Conservation (phyloP, 2,888 invertebrate genomes). For the Oscheius sp. region DNA sequence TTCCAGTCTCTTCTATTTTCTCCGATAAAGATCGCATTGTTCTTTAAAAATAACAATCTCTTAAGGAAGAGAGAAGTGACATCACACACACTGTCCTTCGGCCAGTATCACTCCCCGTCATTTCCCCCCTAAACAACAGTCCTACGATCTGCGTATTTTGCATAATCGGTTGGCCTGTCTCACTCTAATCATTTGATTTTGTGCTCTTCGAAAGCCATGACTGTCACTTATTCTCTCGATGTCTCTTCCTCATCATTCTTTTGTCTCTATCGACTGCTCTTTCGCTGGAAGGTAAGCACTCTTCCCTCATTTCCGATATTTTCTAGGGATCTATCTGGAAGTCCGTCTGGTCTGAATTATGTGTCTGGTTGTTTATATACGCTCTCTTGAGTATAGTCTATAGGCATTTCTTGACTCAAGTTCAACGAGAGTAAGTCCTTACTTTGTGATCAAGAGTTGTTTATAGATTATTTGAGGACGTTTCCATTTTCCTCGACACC, state of each 20-base stretch:
- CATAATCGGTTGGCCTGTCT: conserved; percentile 8
- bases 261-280: conserved; percentile 60
- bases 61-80: background rate
- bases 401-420: conserved; percentile 41
- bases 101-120: background rate
- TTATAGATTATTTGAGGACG: conserved; percentile 58
- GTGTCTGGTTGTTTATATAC: conserved; percentile 57
- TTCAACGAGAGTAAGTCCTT: conserved; percentile 53
- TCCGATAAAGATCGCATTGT: background rate
- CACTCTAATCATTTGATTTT: conserved; percentile 5
- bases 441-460: background rate
- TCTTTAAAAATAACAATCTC: background rate
- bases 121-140: background rate
- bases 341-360: conserved; percentile 57
- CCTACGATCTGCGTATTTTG: background rate
- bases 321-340: conserved; percentile 57
- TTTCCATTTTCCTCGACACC: conserved; percentile 63
- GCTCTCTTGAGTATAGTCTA: conserved; percentile 50
- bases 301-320: background rate
- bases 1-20: background rate
- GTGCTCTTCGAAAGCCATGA: conserved; percentile 49
- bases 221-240: conserved; percentile 67
- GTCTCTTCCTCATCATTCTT: conserved; percentile 66
- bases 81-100: background rate
- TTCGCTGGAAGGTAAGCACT: conserved; percentile 60